Evolutionary conservation across 2,888 invertebrate species (phyloP), one percentile per base, ranked within the genome.

Genomic region (Diarsia dahlii): DNA sequence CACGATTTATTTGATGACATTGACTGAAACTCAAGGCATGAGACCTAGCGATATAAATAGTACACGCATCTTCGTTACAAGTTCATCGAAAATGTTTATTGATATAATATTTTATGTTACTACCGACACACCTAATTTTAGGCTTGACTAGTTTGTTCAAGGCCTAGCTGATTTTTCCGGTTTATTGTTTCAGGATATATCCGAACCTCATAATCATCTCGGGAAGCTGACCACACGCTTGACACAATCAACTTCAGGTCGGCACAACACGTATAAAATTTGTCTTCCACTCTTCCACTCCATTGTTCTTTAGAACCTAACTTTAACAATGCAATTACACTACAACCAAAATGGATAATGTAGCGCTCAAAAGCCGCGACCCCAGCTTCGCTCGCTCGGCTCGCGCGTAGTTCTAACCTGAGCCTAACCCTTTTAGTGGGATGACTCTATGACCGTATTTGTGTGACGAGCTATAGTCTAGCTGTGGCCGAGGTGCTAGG

Each of bases 31-130:
- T 65, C 60, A 56, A 66, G 60, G 54, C 28, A 10, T 34, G 62
- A 74, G 45, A n/a, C 52, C 66, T 65, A 60, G 28, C 20, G 73
- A 58, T 79, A 79, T 79, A 84, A 79, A 84, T 84, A 74, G 62
- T 62, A 48, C 39, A 46, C 15, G 64, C 46, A 65, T 72, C 64
- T 60, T 52, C 48, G 68, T 48, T 83, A n/a, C 73, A 81, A 81
- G 79, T 81, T 73, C 65, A 74, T 69, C 12, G 12, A 34, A 52
- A 13, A 77, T 82, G 23, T 84, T 67, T 74, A 70, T 66, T 23
- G 20, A 63, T 23, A 39, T n/a, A n/a, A 8, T 39, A 8, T 39
- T 6, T 39, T 45, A 39, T n/a, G n/a, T 13, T 39, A 13, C 39
- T 28, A 28, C 13, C 39, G 39, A 3, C 20, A 62, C 12, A 62